Evolutionary conservation across 2,888 invertebrate species (phyloP).

Genomic region (Punctoribates punctum): DNA sequence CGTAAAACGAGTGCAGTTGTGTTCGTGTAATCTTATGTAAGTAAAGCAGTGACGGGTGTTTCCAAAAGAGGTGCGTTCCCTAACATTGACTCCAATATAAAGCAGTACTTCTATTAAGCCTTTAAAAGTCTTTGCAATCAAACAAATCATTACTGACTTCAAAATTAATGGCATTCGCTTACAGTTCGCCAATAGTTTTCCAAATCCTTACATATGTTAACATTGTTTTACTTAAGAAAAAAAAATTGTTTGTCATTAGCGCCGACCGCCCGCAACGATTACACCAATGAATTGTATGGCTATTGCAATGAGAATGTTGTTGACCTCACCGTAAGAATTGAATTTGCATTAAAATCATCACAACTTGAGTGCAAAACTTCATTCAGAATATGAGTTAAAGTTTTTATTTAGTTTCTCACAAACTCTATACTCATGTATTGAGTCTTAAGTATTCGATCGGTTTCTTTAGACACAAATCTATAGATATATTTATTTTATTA

Average conservation of each 20-base stretch:
- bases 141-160: conserved; percentile 6
- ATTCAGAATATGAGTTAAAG: too few species aligned
- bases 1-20: background rate
- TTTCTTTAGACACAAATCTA: too few species aligned
- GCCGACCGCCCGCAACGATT: background rate
- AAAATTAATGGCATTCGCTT: background rate
- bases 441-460: too few species aligned
- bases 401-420: too few species aligned
- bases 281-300: background rate
- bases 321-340: background rate
- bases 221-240: background rate
- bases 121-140: background rate
- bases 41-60: background rate
- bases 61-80: background rate
- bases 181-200: background rate
- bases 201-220: background rate
- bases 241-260: conserved; percentile 10
- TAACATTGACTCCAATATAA: background rate
- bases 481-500: too few species aligned
- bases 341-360: background rate
- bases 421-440: too few species aligned
- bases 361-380: background rate
- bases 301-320: background rate
- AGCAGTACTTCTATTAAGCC: background rate
- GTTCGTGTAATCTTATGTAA: background rate